These are phyloP conservation scores for Peromyscus leucopus DNA, from an alignment of 2,113 vertebrate species.

Conservation along the genomic window DNA sequence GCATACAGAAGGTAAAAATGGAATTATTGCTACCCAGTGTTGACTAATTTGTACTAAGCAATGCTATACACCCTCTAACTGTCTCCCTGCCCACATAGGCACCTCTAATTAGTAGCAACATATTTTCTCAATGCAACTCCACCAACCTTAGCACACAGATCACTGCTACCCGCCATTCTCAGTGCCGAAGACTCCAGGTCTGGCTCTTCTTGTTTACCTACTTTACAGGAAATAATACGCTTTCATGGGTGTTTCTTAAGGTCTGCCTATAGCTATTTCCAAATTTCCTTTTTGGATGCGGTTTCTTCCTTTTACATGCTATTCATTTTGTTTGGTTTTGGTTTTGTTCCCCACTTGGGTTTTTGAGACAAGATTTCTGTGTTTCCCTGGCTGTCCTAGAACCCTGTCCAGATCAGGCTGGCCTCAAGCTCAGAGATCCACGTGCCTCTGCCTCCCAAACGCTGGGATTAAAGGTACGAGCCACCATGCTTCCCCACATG, in stretches of 20 bases:
- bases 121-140: background rate
- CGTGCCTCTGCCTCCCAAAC: background rate
- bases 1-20: background rate
- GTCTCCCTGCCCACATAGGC: background rate
- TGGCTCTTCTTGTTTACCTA: background rate
- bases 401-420: background rate
- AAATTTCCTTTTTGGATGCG: background rate
- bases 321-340: background rate
- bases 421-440: background rate
- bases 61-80: too few relatives aligned
- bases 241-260: background rate
- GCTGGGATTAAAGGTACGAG: background rate
- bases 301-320: background rate
- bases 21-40: background rate
- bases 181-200: background rate
- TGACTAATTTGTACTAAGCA: slow-evolving; percentile 11
- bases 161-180: background rate
- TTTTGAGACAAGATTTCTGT: background rate
- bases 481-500: background rate
- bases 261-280: background rate
- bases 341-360: background rate
- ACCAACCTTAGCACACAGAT: background rate
- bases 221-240: background rate
- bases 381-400: background rate
- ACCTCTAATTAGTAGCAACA: background rate